Evolutionary conservation across 2,113 vertebrate genomes (phyloP).

Genomic region (Chiloscyllium plagiosum): DNA sequence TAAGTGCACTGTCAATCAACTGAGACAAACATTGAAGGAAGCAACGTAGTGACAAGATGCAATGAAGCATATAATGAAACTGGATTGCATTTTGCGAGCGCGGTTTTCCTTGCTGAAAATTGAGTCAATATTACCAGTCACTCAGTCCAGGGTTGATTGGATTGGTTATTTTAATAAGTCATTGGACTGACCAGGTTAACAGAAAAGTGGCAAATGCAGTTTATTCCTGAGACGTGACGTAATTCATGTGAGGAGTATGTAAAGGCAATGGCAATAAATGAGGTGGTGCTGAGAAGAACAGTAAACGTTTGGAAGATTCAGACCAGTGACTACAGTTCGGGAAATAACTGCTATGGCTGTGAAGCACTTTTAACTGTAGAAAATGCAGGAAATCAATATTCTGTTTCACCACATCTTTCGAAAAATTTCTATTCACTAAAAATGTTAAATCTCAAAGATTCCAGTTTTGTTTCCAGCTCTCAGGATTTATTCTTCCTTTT

Average conservation of each 20-base stretch:
- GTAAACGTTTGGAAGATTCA: background rate
- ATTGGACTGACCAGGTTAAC: background rate
- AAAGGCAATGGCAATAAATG: background rate
- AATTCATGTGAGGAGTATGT: background rate
- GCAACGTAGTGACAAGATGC: too few species aligned
- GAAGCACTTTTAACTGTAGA: background rate
- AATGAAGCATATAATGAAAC: background rate
- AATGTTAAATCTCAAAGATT: background rate
- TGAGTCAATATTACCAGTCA: background rate
- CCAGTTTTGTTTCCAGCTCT: background rate
- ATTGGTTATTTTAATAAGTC: background rate
- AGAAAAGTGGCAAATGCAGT: background rate
- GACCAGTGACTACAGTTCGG: background rate
- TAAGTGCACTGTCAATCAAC: background rate
- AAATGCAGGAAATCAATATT: background rate
- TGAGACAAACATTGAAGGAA: background rate
- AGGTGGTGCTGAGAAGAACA: background rate
- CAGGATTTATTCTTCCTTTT: background rate
- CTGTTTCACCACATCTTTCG: background rate
- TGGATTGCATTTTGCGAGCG: background rate
- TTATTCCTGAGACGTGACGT: background rate
- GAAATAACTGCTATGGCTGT: background rate
- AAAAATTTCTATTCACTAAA: background rate
- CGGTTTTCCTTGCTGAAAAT: background rate
- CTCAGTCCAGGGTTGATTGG: background rate